phyloP scores from a whole-genome alignment of 2,113 vertebrate genomes.

The Callocephalon fimbriatum region DNA sequence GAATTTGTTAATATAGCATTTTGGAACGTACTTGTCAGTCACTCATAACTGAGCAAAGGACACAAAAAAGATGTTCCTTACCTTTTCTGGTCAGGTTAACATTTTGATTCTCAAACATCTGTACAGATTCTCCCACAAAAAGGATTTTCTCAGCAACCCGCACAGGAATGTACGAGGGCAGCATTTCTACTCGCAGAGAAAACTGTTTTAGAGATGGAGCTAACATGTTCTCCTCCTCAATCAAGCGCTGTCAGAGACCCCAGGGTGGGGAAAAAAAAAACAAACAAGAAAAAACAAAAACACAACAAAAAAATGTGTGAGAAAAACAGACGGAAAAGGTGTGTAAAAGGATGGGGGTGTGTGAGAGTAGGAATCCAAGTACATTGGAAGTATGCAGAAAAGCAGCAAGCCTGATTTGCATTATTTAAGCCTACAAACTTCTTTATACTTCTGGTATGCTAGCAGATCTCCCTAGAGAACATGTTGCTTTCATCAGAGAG shows the following conservation, averaged over 20 bases:
- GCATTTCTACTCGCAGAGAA: conserved; percentile 92
- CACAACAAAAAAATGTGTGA: background rate
- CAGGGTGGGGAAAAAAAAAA: background rate
- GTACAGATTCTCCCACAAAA: conserved; percentile 97
- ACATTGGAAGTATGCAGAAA: background rate
- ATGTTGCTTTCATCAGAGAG: background rate
- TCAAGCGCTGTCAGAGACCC: conserved; percentile 83
- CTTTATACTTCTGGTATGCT: background rate
- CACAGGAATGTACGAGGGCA: conserved; percentile 95
- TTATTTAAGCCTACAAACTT: background rate
- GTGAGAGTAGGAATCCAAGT: background rate
- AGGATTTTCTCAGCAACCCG: conserved; percentile 97
- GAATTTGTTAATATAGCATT: background rate
- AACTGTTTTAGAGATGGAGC: conserved; percentile 97
- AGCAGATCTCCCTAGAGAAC: background rate
- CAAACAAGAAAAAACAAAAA: background rate
- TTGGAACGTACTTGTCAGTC: background rate
- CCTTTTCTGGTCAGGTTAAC: conserved; percentile 91
- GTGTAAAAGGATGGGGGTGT: background rate
- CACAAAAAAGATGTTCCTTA: conserved; percentile 55
- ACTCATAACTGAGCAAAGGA: background rate
- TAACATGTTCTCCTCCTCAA: conserved; percentile 98
- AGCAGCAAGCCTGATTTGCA: background rate
- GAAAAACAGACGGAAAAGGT: background rate
- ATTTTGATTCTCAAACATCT: conserved; percentile 99